Evolutionary conservation across 2,888 invertebrate species (phyloP).

Genomic region (Ophonus ardosiacus): DNA sequence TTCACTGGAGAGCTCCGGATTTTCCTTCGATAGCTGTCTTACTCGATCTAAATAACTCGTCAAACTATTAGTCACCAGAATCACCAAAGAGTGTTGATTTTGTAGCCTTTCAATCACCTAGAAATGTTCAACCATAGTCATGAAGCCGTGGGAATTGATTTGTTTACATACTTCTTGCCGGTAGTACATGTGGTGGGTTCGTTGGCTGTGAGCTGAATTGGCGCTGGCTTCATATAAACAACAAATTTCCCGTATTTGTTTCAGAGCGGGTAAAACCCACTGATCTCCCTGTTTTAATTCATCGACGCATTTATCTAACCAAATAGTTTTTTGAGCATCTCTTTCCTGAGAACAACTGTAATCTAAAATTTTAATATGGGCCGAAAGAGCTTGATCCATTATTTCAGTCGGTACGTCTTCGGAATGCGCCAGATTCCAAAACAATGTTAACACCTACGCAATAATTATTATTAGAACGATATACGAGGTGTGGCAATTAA

Average conservation of each 20-base stretch:
- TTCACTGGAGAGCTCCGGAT: constrained; percentile 87
- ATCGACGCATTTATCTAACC: constrained; percentile 97
- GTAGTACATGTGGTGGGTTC: constrained; percentile 79
- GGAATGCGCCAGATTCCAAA: constrained; percentile 98
- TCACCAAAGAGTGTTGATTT: constrained; percentile 94
- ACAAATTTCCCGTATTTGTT: constrained; percentile 97
- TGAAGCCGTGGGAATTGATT: neutral
- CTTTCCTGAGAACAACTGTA: constrained; percentile 98
- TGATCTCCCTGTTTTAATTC: constrained; percentile 91
- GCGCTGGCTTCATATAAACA: constrained; percentile 93
- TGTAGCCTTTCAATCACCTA: constrained; percentile 92
- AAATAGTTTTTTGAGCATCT: constrained; percentile 96
- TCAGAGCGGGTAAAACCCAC: constrained; percentile 96
- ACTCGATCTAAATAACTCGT: constrained; percentile 94
- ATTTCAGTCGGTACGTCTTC: constrained; percentile 98
- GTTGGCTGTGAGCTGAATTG: constrained; percentile 77
- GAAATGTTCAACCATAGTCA: constrained; percentile 71
- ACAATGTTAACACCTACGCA: constrained; percentile 87
- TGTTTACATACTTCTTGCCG: constrained; percentile 74
- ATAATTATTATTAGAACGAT: constrained; percentile 60
- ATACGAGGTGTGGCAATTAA: too few relatives aligned
- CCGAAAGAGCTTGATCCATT: constrained; percentile 96
- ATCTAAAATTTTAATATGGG: constrained; percentile 97
- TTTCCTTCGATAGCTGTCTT: constrained; percentile 82
- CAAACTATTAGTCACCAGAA: constrained; percentile 94